phyloP scores from a whole-genome alignment of 2,888 invertebrate genomes.

The Camponotus fellah region DNA sequence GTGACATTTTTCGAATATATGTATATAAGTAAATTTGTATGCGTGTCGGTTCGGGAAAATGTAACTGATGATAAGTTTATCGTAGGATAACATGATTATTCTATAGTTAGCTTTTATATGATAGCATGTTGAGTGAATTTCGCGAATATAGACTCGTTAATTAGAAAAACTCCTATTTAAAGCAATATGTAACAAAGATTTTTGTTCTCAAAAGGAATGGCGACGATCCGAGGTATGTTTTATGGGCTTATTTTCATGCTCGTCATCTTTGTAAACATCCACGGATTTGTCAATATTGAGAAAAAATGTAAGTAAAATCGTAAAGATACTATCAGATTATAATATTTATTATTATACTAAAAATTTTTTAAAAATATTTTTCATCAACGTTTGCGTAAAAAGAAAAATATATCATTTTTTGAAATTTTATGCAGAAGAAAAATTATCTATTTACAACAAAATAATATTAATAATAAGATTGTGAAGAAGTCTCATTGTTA shows the following conservation, averaged over 20 bases:
- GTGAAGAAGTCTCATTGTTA: background rate
- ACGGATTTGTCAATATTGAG: slow-evolving; percentile 34
- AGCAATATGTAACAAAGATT: slow-evolving; percentile 2
- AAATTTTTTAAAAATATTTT: background rate
- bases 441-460: background rate
- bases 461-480: slow-evolving; percentile 9
- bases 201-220: background rate
- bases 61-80: slow-evolving; percentile 31
- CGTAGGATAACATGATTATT: background rate
- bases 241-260: slow-evolving; percentile 35
- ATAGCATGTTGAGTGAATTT: slow-evolving; percentile 8
- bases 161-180: background rate
- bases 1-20: background rate
- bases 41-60: background rate
- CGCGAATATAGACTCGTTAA: background rate
- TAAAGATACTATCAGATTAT: background rate
- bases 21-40: background rate
- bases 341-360: background rate
- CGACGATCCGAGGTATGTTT: background rate
- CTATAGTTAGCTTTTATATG: background rate
- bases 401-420: background rate
- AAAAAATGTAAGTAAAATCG: slow-evolving; percentile 65
- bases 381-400: background rate
- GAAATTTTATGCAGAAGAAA: background rate
- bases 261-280: slow-evolving; percentile 18